Conservation (phyloP, 2,113 vertebrate species). For the Seriola dumerili region DNA sequence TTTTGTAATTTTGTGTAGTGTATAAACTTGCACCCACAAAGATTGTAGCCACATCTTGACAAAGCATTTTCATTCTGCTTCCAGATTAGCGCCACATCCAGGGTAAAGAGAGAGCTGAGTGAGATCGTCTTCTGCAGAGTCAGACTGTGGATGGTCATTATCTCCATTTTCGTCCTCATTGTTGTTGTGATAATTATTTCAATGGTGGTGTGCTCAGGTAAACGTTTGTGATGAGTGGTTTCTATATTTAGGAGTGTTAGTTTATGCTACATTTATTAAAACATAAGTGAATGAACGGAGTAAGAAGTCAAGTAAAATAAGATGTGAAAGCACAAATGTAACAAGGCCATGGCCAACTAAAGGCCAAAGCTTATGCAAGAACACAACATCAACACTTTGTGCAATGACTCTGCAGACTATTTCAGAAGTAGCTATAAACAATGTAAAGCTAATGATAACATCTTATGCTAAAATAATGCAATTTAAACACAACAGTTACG, state of each 20-base stretch:
- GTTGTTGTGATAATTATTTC: constrained; percentile 38
- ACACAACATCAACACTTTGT: background rate
- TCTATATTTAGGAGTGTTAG: background rate
- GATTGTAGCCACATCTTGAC: background rate
- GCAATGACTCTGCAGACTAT: background rate
- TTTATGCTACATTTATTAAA: background rate
- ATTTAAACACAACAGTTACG: background rate
- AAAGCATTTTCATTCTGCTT: background rate
- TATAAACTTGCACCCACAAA: background rate
- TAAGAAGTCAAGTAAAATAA: too few species aligned
- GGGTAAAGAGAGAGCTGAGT: constrained; percentile 50
- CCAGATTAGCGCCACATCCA: background rate
- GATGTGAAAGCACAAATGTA: background rate
- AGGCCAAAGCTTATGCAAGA: background rate
- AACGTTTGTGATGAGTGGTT: background rate
- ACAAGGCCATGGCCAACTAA: too few species aligned
- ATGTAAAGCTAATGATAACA: background rate
- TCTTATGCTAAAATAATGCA: background rate
- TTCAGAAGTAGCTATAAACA: background rate
- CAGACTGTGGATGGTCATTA: constrained; percentile 72
- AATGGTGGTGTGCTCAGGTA: constrained; percentile 72
- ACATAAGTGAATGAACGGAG: background rate
- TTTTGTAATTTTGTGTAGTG: too few species aligned
- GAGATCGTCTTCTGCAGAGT: constrained; percentile 34
- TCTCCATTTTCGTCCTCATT: constrained; percentile 44